These are phyloP conservation scores for Coenobita brevimanus DNA, from an alignment of 1,140 invertebrate genomes.

Conservation along the genomic window DNA sequence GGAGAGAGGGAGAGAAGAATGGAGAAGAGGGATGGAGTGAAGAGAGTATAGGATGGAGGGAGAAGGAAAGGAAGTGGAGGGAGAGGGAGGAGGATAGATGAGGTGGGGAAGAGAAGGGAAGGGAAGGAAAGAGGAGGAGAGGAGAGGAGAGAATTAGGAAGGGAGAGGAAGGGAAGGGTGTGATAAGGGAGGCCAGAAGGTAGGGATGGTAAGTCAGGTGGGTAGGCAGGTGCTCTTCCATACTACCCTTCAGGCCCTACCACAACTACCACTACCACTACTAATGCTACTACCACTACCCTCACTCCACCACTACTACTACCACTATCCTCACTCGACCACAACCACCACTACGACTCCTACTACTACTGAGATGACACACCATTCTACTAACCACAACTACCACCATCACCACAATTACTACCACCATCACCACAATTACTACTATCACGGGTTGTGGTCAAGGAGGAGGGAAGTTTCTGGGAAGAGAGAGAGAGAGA, in stretches of 20 bases:
- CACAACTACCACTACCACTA: background rate
- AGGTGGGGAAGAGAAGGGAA: too few relatives aligned
- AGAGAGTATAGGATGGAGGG: too few relatives aligned
- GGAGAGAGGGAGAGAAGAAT: too few relatives aligned
- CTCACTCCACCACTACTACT: background rate
- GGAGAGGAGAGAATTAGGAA: too few relatives aligned
- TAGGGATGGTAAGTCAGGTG: too few relatives aligned
- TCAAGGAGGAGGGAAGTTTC: background rate
- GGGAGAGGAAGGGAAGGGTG: too few relatives aligned
- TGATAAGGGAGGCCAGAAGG: background rate
- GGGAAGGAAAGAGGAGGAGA: too few relatives aligned
- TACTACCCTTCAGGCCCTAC: background rate
- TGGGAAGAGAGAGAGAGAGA: background rate
- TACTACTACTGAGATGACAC: too few relatives aligned
- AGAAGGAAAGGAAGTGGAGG: too few relatives aligned
- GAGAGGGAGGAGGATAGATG: too few relatives aligned
- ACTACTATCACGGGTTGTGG: background rate
- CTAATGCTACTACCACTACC: slow-evolving; percentile 12
- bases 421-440: slow-evolving; percentile 19
- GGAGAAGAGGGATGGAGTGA: too few relatives aligned
- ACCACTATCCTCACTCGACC: slow-evolving; percentile 2
- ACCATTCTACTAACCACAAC: background rate
- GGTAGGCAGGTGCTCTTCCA: background rate
- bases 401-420: background rate
- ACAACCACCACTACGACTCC: too few relatives aligned